Evolutionary conservation across 2,888 invertebrate species (phyloP).

Genomic region (Sycophila texana): DNA sequence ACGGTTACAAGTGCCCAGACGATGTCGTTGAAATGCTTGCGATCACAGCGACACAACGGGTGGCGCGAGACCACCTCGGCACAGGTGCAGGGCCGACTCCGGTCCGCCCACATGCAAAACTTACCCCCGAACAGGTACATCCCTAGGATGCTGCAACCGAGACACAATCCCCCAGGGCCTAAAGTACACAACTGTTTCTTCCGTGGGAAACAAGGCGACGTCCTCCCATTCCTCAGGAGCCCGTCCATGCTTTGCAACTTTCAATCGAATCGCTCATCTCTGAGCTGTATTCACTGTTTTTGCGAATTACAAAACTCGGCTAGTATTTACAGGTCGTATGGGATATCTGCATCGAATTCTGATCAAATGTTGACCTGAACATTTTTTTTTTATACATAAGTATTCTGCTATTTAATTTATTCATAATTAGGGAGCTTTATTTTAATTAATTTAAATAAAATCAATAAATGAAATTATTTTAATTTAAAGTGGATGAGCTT

Average conservation of each 20-base stretch:
- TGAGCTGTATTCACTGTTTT: too few species aligned
- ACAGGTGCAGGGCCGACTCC: constrained; percentile 93
- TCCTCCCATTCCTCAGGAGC: constrained; percentile 3
- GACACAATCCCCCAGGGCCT: constrained; percentile 71
- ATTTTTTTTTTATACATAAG: too few species aligned
- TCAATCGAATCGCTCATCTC: too few species aligned
- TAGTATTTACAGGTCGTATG: too few species aligned
- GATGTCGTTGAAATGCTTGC: constrained; percentile 99
- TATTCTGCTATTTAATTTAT: too few species aligned
- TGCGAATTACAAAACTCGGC: too few species aligned
- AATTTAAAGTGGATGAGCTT: too few species aligned
- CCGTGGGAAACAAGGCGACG: constrained; percentile 54
- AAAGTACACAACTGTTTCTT: constrained; percentile 67
- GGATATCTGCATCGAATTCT: too few species aligned
- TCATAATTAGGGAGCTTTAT: too few species aligned
- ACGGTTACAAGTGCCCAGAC: constrained; percentile 98
- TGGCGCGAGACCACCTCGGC: constrained; percentile 92
- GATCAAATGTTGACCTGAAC: too few species aligned
- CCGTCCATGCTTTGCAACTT: constrained; percentile 2
- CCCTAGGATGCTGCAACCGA: constrained; percentile 94
- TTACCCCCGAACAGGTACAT: constrained; percentile 99
- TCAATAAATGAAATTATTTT: too few species aligned
- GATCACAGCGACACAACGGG: constrained; percentile 95
- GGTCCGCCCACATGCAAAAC: constrained; percentile 98
- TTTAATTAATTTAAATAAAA: too few species aligned